Conservation (phyloP, 2,888 invertebrate species). For the Cylloceria caligata region DNA sequence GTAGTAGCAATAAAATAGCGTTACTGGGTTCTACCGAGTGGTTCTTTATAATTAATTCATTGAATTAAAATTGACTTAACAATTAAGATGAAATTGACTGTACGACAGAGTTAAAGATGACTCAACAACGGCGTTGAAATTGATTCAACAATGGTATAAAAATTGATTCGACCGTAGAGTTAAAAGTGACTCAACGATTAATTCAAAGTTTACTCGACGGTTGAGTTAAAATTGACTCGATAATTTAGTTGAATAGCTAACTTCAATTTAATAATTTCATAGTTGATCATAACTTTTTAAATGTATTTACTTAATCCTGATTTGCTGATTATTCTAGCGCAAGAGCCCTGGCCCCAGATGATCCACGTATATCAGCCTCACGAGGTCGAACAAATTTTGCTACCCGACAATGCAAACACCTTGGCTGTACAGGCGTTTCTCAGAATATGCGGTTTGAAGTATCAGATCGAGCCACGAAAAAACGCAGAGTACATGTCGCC, state of each 20-base stretch:
- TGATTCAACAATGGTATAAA: neutral
- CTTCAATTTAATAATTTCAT: neutral
- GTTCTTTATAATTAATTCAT: no score
- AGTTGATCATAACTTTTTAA: neutral
- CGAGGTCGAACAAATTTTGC: constrained; percentile 96
- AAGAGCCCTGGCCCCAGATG: constrained; percentile 96
- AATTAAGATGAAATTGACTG: no score
- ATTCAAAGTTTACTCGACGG: no score
- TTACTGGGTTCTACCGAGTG: no score
- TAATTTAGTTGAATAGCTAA: no score
- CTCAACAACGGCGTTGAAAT: neutral
- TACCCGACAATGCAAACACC: constrained; percentile 97
- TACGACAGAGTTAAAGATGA: no score
- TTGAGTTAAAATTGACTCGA: no score
- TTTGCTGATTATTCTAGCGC: constrained; percentile 86
- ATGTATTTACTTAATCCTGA: neutral
- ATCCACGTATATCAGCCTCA: constrained; percentile 95
- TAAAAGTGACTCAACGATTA: no score
- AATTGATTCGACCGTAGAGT: no score
- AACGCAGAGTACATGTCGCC: constrained; percentile 99
- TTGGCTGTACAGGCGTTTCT: constrained; percentile 96
- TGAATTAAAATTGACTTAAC: no score
- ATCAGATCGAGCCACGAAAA: constrained; percentile 91
- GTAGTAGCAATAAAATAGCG: no score
- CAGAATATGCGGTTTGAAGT: constrained; percentile 95